A percentile compares a stretch with the other conserved stretches of the same genome.
These are phyloP conservation scores for Odontamblyopus rebecca DNA, from an alignment of 2,797 vertebrate species.

Conservation along the genomic window DNA sequence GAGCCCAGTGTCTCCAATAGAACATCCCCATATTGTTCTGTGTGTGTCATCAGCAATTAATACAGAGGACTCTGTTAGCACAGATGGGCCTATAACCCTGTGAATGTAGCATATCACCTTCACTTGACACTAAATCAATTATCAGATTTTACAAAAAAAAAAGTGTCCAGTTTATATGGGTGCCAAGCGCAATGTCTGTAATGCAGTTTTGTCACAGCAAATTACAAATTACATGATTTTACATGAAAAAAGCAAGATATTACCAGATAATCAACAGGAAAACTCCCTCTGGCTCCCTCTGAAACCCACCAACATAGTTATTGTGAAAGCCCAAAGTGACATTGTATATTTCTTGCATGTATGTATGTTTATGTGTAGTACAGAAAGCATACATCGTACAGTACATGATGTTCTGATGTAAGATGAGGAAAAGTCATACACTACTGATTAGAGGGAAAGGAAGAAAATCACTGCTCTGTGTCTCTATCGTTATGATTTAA, in stretches of 20 bases:
- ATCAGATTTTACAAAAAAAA: too few species aligned
- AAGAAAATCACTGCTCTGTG: conserved; percentile 11
- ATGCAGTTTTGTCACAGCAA: not conserved
- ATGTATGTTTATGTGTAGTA: too few species aligned
- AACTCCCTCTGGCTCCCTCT: too few species aligned
- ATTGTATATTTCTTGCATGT: too few species aligned
- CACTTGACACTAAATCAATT: not conserved
- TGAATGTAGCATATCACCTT: not conserved
- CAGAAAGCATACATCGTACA: too few species aligned
- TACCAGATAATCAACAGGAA: too few species aligned
- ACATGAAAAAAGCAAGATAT: too few species aligned
- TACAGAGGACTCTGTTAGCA: not conserved
- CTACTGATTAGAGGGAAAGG: conserved; percentile 20
- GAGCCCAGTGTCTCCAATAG: conserved; percentile 37
- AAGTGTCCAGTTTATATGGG: too few species aligned
- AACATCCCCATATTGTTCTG: conserved; percentile 27
- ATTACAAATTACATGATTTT: not conserved
- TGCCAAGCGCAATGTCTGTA: not conserved
- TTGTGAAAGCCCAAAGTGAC: too few species aligned
- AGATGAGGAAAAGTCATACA: not conserved
- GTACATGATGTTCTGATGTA: not conserved
- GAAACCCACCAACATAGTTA: too few species aligned
- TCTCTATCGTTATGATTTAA: conserved; percentile 2
- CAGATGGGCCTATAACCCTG: not conserved
- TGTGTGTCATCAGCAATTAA: conserved; percentile 41